Evolutionary conservation across 2,113 vertebrate species (phyloP).

Genomic region (Hemiscyllium ocellatum): DNA sequence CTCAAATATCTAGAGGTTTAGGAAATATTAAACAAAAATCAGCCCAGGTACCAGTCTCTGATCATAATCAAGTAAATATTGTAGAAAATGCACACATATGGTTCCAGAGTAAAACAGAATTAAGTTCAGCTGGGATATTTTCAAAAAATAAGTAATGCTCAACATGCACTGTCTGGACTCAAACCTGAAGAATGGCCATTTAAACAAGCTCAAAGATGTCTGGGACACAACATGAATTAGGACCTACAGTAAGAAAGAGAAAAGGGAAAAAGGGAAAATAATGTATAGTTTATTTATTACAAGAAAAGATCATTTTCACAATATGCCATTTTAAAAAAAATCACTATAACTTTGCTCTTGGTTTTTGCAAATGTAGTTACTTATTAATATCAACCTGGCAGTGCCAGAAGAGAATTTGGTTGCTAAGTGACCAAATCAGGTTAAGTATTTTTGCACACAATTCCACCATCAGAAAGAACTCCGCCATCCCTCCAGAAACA

Average conservation of each 20-base stretch:
- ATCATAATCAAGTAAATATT: neutral
- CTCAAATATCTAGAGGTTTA: neutral
- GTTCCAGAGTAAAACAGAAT: neutral
- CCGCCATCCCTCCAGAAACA: neutral
- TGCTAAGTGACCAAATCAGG: neutral
- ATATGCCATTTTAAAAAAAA: neutral
- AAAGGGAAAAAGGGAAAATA: neutral
- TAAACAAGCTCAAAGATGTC: neutral
- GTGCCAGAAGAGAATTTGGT: neutral
- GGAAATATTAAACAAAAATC: neutral
- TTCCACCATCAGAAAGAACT: neutral
- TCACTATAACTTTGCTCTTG: neutral
- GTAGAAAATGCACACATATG: neutral
- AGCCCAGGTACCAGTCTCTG: neutral
- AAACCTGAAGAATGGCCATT: neutral
- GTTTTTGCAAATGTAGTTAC: neutral
- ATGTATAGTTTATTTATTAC: neutral
- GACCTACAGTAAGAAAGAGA: neutral
- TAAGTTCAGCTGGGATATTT: neutral
- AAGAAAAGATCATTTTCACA: neutral
- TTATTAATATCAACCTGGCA: neutral
- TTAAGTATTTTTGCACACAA: neutral
- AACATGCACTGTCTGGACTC: neutral
- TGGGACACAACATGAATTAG: neutral
- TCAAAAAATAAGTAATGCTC: neutral